phyloP scores from a whole-genome alignment of 2,113 vertebrate genomes.

The Hypocryptadius cinnamomeus region DNA sequence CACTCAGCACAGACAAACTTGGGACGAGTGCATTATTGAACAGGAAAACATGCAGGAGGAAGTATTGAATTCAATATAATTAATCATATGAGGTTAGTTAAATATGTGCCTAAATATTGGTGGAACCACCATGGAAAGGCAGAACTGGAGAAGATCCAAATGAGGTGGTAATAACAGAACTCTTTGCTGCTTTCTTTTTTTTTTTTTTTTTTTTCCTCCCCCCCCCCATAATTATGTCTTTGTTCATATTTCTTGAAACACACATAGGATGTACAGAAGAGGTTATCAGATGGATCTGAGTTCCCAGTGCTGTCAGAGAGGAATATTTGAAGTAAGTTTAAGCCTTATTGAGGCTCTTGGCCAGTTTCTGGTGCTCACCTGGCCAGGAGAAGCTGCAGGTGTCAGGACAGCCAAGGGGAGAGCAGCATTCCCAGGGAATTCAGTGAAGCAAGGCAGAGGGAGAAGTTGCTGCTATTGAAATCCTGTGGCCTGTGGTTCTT shows the following conservation, averaged over 20 bases:
- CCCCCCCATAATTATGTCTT: not conserved
- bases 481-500: not conserved
- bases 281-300: not conserved
- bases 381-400: not conserved
- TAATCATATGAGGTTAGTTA: not conserved
- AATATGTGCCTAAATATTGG: fast-evolving
- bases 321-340: not conserved
- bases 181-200: not conserved
- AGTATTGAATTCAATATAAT: not conserved
- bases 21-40: fast-evolving
- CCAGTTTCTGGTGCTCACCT: not conserved
- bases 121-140: not conserved
- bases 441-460: not conserved
- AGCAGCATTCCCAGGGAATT: not conserved
- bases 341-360: not conserved
- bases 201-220: no score
- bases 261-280: not conserved
- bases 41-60: not conserved
- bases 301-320: not conserved
- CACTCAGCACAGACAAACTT: fast-evolving
- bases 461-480: not conserved
- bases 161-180: not conserved
- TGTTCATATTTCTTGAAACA: not conserved
- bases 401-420: fast-evolving
- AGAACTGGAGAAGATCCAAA: not conserved